Evolutionary conservation across 2,113 vertebrate genomes (phyloP).

Genomic region (Alethe castanea): DNA sequence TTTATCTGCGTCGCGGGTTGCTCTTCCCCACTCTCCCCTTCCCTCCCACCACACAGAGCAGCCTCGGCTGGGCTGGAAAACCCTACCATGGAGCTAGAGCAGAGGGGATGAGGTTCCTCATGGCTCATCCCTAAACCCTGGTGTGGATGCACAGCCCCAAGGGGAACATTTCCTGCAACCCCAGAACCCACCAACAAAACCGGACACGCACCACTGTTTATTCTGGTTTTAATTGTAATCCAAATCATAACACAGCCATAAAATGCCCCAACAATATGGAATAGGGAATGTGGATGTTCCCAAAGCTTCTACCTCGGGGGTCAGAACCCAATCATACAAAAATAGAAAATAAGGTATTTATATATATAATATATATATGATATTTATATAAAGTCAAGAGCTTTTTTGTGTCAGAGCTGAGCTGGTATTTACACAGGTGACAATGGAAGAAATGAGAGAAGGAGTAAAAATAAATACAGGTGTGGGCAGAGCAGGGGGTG

Average conservation of each 20-base stretch:
- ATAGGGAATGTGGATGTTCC: neutral
- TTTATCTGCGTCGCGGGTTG: constrained; percentile 16
- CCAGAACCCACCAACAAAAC: neutral
- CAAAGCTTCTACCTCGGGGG: constrained; percentile 44
- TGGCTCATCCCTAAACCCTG: no score
- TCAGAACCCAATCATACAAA: constrained; percentile 76
- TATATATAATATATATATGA: constrained; percentile 71
- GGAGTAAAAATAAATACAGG: constrained; percentile 54
- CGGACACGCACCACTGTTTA: neutral
- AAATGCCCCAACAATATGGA: constrained; percentile 15
- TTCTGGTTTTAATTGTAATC: constrained; percentile 19
- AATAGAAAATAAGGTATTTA: constrained; percentile 83
- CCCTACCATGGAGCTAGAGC: constrained; percentile 62
- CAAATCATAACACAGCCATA: constrained; percentile 9
- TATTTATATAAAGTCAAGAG: constrained; percentile 77
- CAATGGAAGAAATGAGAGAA: constrained; percentile 1
- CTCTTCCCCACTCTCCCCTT: neutral
- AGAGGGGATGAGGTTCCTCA: neutral
- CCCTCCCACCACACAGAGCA: constrained; percentile 46
- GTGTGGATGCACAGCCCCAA: neutral
- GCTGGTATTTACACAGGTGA: constrained; percentile 74
- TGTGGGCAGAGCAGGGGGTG: neutral
- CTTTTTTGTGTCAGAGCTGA: constrained; percentile 55
- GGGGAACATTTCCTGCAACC: neutral
- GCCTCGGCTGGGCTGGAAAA: constrained; percentile 71